Evolutionary conservation across 2,113 vertebrate genomes (phyloP).

Genomic region (Choloepus hoffmanni): DNA sequence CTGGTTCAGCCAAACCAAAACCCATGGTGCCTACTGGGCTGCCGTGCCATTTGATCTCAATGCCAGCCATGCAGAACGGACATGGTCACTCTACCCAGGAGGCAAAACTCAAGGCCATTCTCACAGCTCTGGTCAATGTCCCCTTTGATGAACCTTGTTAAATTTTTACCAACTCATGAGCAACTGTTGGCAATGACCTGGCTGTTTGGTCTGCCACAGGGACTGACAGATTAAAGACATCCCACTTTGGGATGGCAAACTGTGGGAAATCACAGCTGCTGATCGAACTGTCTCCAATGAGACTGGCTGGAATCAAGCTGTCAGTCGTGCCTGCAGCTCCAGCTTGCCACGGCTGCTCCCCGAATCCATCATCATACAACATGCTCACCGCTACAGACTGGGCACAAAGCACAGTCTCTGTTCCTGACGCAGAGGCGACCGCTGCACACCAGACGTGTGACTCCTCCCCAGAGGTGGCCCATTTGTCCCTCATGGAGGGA

Average conservation of each 20-base stretch:
- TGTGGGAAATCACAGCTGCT: neutral
- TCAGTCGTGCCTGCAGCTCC: neutral
- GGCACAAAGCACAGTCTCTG: neutral
- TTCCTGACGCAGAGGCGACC: neutral
- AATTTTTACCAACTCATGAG: neutral
- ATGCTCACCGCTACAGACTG: neutral
- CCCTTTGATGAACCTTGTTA: neutral
- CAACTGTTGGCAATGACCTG: neutral
- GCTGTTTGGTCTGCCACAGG: neutral
- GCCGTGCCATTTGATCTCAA: neutral
- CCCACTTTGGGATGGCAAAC: accelerated
- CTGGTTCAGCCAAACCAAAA: neutral
- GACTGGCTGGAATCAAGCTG: neutral
- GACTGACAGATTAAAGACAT: neutral
- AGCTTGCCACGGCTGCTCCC: neutral
- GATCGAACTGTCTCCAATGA: neutral
- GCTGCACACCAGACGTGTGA: neutral
- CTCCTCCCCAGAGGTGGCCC: neutral
- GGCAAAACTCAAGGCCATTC: neutral
- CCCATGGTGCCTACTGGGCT: neutral
- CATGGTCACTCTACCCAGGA: neutral
- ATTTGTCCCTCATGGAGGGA: too few relatives aligned
- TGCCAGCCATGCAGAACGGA: neutral
- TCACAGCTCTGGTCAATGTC: neutral
- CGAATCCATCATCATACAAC: accelerated